These are phyloP conservation scores for Aphodius granarius DNA, from an alignment of 2,888 invertebrate genomes.

Conservation along the genomic window DNA sequence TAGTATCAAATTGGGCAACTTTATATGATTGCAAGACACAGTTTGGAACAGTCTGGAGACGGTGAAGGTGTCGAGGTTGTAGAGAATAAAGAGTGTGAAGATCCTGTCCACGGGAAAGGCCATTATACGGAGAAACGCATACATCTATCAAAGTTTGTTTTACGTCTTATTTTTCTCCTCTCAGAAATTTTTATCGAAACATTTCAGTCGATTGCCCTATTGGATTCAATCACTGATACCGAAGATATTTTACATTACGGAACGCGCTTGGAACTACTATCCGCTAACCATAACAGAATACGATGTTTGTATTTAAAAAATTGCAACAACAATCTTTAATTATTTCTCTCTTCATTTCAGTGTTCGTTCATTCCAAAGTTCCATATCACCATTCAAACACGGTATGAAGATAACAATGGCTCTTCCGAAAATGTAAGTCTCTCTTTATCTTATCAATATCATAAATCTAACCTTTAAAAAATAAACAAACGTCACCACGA, in stretches of 20 bases:
- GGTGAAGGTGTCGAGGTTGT: constrained; percentile 93
- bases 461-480: neutral
- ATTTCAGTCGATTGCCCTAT: constrained; percentile 80
- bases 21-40: constrained; percentile 94
- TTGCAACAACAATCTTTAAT: constrained; percentile 17
- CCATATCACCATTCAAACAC: constrained; percentile 81
- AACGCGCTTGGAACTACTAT: constrained; percentile 95
- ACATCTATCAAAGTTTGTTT: constrained; percentile 78
- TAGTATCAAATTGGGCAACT: constrained; percentile 90
- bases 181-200: too few relatives aligned
- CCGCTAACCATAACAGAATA: constrained; percentile 86
- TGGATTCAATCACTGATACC: constrained; percentile 89
- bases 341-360: constrained; percentile 58
- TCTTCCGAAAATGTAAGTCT: constrained; percentile 81
- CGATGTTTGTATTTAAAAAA: constrained; percentile 62
- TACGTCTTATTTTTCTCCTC: too few relatives aligned
- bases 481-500: neutral
- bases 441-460: neutral
- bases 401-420: constrained; percentile 89
- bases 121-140: constrained; percentile 90
- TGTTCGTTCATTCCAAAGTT: constrained; percentile 90
- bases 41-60: constrained; percentile 85
- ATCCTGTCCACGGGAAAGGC: constrained; percentile 78
- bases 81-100: constrained; percentile 77
- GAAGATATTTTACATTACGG: constrained; percentile 88